These are phyloP conservation scores for Drosophila mayaguana DNA, from an alignment of 2,888 invertebrate genomes.

Conservation along the genomic window DNA sequence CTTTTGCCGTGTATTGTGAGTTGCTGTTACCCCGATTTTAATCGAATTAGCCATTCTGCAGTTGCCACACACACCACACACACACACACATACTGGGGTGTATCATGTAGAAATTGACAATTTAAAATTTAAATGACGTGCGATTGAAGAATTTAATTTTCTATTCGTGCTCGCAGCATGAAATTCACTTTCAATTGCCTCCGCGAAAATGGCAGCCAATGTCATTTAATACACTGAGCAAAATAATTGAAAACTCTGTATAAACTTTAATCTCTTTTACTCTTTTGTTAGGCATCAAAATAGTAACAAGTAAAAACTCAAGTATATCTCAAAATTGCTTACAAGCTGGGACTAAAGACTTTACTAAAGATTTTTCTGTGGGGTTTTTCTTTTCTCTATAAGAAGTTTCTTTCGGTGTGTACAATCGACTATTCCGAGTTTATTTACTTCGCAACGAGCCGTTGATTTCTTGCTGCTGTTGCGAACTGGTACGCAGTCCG, in stretches of 20 bases:
- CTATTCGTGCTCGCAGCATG: constrained; percentile 56
- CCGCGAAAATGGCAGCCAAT: constrained; percentile 50
- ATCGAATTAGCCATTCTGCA: constrained; percentile 82
- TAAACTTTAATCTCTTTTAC: no score
- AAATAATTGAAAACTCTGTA: not conserved
- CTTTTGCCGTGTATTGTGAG: constrained; percentile 27
- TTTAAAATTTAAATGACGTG: constrained; percentile 83
- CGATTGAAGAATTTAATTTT: constrained; percentile 84
- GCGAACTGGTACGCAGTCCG: constrained; percentile 12
- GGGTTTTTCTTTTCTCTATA: not conserved
- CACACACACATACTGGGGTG: constrained; percentile 4
- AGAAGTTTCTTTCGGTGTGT: not conserved
- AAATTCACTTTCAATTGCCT: constrained; percentile 47
- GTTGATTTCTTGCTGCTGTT: constrained; percentile 27
- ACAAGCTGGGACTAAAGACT: no score
- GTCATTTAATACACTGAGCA: constrained; percentile 34
- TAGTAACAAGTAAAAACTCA: no score
- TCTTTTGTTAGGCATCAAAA: no score
- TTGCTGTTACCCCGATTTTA: constrained; percentile 47
- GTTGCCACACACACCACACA: constrained; percentile 40
- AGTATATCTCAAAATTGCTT: no score
- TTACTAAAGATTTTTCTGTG: not conserved
- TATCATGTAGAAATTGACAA: constrained; percentile 53
- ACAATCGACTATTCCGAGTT: constrained; percentile 51
- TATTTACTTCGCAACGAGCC: constrained; percentile 61